phyloP scores from a whole-genome alignment of 2,113 vertebrate species.

The Nyctereutes procyonoides region DNA sequence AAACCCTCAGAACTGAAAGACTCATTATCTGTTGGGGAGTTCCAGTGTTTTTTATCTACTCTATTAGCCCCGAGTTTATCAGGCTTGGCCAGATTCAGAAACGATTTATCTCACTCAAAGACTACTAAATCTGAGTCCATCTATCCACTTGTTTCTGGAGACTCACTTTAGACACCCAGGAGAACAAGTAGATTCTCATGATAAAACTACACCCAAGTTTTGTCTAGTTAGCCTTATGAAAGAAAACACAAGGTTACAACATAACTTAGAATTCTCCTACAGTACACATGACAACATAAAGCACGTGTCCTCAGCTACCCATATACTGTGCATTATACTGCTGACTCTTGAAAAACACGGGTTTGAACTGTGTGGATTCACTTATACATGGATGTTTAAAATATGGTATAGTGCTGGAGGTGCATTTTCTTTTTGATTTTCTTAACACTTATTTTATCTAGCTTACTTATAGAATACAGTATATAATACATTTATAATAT shows the following conservation, averaged over 20 bases:
- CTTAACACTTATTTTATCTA: background rate
- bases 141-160: background rate
- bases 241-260: background rate
- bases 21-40: background rate
- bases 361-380: background rate
- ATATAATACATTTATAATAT: background rate
- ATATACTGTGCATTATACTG: accelerated
- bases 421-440: background rate
- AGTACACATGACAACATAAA: background rate
- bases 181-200: background rate
- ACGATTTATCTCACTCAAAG: background rate
- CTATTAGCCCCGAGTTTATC: background rate
- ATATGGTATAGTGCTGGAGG: background rate
- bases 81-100: background rate
- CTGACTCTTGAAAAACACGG: background rate
- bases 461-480: background rate
- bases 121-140: background rate
- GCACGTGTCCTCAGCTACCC: no score
- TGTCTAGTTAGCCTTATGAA: background rate
- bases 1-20: background rate
- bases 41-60: background rate
- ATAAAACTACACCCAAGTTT: background rate
- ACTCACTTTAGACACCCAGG: background rate
- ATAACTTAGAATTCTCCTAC: background rate
- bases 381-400: background rate